Base-by-base conservation (phyloP, 2,797 vertebrate species). In the Cirrhinus molitorella region DNA sequence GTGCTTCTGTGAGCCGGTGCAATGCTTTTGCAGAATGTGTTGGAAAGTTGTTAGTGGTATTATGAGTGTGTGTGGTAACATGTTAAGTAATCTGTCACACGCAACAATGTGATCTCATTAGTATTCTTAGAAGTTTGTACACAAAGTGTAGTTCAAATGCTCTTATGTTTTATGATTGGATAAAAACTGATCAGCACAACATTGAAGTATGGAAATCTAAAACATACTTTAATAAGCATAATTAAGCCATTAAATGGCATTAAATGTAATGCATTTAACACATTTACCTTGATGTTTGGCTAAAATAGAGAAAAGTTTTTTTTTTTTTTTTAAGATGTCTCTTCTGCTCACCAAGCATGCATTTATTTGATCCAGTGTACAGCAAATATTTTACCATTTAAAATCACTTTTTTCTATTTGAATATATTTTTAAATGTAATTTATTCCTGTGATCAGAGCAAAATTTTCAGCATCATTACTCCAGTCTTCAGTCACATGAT, bases 61-160 rank as follows among this genome's bases (percentile, higher is more conserved):
- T 77, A 63, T 77, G 75, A 77, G 75, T 63, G 16, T 61, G 8
- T 61, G 55, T 28, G 74, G 74, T 63, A 4, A 19, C 40, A n/a
- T 73, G 23, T 19, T 63, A 40, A 31, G 40, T 25, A 77, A 61
- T 61, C 23, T 77, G 55, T 77, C 55, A 76, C 74, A 76, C 53
- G 34, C 73, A 23, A 57, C 31, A 17, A n/a, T 65, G 70, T 10
- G 16, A 23, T 37, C 71, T 17, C 43, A 19, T n/a, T 73, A 74
- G 72, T 65, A 51, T 65, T 53, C 17, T 1, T 51, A 61, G 71
- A 47, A 5, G 25, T 72, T 81, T 65, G 71, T 40, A 19, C 37
- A 59, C 34, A 59, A 12, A 59, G 19, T n/a, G 21, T 75, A 28
- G 10, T 47, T 28, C 31, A 21, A 77, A 63, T 31, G 4, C 19